A percentile compares a stretch with the other conserved stretches of the same genome.
phyloP scores from a whole-genome alignment of 1,140 invertebrate genomes.

The Diachasmimorpha longicaudata region DNA sequence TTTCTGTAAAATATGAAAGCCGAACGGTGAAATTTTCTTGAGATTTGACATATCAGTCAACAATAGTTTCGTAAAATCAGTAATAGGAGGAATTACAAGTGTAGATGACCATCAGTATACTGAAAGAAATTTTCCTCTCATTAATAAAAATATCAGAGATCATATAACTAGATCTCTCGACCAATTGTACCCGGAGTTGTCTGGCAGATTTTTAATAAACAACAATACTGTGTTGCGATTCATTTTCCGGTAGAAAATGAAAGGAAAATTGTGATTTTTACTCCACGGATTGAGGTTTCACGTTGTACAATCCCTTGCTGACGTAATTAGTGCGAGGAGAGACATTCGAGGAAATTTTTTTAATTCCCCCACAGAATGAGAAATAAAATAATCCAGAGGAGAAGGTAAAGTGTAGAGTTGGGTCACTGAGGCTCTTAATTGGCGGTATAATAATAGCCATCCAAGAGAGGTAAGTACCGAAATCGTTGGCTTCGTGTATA shows the following conservation, averaged over 20 bases:
- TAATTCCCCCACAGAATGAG: background rate
- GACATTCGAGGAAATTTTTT: background rate
- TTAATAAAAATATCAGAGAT: no score
- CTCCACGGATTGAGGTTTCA: background rate
- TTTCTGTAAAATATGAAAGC: background rate
- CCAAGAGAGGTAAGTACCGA: background rate
- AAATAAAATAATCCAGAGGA: background rate
- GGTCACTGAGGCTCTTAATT: conserved; percentile 3
- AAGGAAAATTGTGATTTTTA: background rate
- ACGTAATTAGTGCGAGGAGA: background rate
- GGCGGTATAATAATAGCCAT: conserved; percentile 10
- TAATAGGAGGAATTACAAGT: background rate
- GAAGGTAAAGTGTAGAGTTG: background rate
- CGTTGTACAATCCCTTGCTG: background rate
- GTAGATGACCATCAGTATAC: no score
- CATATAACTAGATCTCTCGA: conserved; percentile 1
- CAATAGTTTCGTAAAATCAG: background rate
- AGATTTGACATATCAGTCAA: background rate
- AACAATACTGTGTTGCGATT: background rate
- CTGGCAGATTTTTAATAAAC: background rate
- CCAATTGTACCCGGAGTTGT: background rate
- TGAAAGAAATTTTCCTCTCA: no score
- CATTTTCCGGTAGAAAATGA: background rate
- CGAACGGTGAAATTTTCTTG: background rate
- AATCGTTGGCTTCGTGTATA: background rate